These are phyloP conservation scores for Ellobius talpinus DNA, from an alignment of 2,113 vertebrate genomes.

Conservation along the genomic window DNA sequence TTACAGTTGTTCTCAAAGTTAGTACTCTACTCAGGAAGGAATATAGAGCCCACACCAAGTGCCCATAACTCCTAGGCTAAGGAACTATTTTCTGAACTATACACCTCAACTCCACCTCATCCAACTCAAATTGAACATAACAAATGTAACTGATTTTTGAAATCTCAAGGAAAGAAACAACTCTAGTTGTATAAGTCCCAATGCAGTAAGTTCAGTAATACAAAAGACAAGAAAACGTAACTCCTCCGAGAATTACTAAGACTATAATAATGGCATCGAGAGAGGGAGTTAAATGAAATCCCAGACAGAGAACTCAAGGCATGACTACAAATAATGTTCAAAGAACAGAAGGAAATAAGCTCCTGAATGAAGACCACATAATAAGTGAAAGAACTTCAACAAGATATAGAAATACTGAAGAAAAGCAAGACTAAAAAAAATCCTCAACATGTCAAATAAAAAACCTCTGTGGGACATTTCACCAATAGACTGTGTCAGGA, in stretches of 20 bases:
- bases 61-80: not conserved
- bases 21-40: not conserved
- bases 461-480: not conserved
- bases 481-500: not conserved
- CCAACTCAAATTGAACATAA: not conserved
- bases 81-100: not conserved
- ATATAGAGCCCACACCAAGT: not conserved
- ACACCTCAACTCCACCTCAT: not conserved
- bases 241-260: not conserved
- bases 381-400: not conserved
- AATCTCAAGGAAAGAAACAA: not conserved
- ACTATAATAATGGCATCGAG: not conserved
- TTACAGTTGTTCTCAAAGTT: not conserved
- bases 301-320: not conserved
- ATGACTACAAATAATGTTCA: not conserved
- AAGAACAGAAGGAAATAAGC: not conserved
- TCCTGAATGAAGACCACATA: not conserved
- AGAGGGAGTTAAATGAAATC: not conserved
- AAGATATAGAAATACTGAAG: not conserved
- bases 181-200: not conserved
- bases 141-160: not conserved
- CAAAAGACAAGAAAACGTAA: not conserved
- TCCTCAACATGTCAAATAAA: not conserved
- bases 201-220: not conserved
- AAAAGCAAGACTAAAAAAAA: not conserved